Evolutionary conservation across 2,797 vertebrate species (phyloP).

Genomic region (Melopsittacus undulatus): DNA sequence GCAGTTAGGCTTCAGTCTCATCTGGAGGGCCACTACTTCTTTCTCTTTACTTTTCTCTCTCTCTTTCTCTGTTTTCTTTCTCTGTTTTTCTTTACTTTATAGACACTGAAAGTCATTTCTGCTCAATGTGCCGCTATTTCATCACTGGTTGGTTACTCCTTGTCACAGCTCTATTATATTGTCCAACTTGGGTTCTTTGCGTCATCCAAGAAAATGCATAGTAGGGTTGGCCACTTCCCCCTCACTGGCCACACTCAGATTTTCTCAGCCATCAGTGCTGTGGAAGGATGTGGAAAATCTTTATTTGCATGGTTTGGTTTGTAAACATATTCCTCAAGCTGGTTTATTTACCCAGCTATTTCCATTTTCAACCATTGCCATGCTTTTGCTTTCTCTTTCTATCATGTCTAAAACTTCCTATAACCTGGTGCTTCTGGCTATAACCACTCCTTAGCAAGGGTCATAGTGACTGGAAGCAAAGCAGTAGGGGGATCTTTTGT

Average conservation of each 20-base stretch:
- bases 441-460: not conserved
- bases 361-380: not conserved
- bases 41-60: not conserved
- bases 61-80: not conserved
- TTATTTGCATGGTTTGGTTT: not conserved
- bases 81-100: not conserved
- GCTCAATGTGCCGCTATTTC: not conserved
- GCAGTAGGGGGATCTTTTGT: fast-evolving
- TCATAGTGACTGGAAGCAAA: not conserved
- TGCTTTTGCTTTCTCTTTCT: not conserved
- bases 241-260: not conserved
- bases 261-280: not conserved
- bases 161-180: not conserved
- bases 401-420: not conserved
- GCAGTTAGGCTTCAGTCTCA: not conserved
- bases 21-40: not conserved
- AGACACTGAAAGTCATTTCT: not conserved
- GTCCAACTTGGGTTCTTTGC: not conserved
- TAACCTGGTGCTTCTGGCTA: not conserved
- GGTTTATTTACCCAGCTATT: not conserved
- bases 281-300: not conserved
- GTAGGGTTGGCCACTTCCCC: not conserved
- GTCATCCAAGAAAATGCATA: not conserved
- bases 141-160: not conserved
- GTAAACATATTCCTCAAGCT: not conserved